phyloP scores from a whole-genome alignment of 2,113 vertebrate species.

The Monopterus albus region DNA sequence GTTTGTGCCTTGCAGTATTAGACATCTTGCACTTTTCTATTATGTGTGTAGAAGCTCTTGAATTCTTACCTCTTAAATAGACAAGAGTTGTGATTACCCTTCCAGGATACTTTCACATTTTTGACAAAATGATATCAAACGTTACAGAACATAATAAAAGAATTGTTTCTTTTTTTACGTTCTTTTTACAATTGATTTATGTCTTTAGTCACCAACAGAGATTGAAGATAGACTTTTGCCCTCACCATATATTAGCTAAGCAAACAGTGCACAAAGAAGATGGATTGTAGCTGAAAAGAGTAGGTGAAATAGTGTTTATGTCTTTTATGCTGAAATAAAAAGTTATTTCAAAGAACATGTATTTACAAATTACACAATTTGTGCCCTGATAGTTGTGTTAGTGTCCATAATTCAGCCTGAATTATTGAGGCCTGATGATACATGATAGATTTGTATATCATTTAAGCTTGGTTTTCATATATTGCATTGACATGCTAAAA shows the following conservation, averaged over 20 bases:
- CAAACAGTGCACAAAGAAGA: constrained; percentile 16
- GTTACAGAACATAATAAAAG: neutral
- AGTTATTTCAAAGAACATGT: constrained; percentile 38
- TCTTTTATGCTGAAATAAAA: constrained; percentile 72
- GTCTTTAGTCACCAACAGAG: constrained; percentile 26
- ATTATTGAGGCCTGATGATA: no score
- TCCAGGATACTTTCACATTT: constrained; percentile 35
- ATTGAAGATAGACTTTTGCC: constrained; percentile 1
- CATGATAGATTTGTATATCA: no score
- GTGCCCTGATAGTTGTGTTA: neutral
- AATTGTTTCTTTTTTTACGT: neutral
- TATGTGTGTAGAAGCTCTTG: constrained; percentile 46
- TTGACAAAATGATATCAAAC: neutral
- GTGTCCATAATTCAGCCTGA: no score
- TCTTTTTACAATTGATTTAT: constrained; percentile 21
- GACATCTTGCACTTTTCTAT: constrained; percentile 75
- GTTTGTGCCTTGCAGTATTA: constrained; percentile 84
- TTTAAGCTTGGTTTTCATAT: no score
- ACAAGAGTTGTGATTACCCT: constrained; percentile 10
- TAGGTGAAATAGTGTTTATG: constrained; percentile 45
- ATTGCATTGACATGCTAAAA: no score
- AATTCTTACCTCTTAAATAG: constrained; percentile 19
- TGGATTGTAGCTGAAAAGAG: constrained; percentile 49
- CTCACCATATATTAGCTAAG: constrained; percentile 15
- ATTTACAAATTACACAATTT: neutral